Evolutionary conservation across 2,888 invertebrate genomes (phyloP).

Genomic region (Drosophila melanosoma): DNA sequence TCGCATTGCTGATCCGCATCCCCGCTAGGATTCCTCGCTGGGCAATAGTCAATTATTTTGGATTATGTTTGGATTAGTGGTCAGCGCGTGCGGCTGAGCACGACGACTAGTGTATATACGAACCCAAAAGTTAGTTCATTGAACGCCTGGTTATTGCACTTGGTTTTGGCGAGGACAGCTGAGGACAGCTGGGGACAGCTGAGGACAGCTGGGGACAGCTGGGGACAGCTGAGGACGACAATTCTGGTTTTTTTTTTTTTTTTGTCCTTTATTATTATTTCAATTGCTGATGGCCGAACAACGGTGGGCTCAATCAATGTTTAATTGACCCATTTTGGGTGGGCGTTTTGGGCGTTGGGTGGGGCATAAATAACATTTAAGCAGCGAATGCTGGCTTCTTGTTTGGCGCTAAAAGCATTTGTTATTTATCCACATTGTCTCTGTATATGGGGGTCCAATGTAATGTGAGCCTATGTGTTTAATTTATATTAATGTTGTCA

Average conservation of each 20-base stretch:
- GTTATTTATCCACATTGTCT: slow-evolving; percentile 45
- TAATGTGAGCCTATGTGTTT: slow-evolving; percentile 62
- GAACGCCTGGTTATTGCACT: slow-evolving; percentile 74
- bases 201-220: not conserved
- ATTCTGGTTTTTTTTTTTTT: slow-evolving; percentile 21
- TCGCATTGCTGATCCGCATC: slow-evolving; percentile 12
- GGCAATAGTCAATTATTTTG: slow-evolving; percentile 78
- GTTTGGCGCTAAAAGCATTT: slow-evolving; percentile 66
- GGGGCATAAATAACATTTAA: slow-evolving; percentile 77
- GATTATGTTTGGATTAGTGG: slow-evolving; percentile 79
- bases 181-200: not conserved
- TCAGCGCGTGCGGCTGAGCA: slow-evolving; percentile 29
- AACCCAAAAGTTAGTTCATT: slow-evolving; percentile 52
- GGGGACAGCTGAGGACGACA: too few relatives aligned
- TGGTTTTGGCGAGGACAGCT: slow-evolving; percentile 26
- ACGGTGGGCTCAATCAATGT: slow-evolving; percentile 66
- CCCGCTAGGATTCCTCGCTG: slow-evolving; percentile 31
- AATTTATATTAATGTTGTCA: slow-evolving; percentile 78
- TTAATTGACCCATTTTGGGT: slow-evolving; percentile 80
- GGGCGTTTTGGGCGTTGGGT: not conserved
- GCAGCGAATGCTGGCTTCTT: slow-evolving; percentile 44
- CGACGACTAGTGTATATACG: not conserved
- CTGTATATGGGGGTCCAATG: slow-evolving; percentile 36
- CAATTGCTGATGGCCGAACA: slow-evolving; percentile 32
- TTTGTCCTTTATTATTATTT: slow-evolving; percentile 14